A percentile compares a stretch with the other conserved stretches of the same genome.
Conservation (phyloP, 2,888 invertebrate genomes). For the Rugalucina vietnamica region DNA sequence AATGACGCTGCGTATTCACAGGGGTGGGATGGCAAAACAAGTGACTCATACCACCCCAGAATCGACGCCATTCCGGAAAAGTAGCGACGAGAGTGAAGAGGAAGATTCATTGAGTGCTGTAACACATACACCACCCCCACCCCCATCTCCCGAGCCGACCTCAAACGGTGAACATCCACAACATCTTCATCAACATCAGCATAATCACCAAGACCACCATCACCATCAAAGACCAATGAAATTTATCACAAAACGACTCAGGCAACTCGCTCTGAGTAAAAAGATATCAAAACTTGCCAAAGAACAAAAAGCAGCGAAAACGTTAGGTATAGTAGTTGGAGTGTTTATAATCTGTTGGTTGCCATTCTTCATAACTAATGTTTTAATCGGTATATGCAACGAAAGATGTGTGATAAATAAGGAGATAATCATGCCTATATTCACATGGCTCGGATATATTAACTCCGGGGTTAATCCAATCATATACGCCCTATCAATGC, state of each 20-base stretch:
- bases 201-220: conserved; percentile 33
- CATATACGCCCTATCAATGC: conserved; percentile 99
- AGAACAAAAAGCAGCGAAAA: conserved; percentile 99
- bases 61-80: conserved; percentile 60
- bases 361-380: conserved; percentile 97
- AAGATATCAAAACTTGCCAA: conserved; percentile 98
- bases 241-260: conserved; percentile 75
- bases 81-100: conserved; percentile 73
- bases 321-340: conserved; percentile 98
- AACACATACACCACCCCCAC: conserved; percentile 18
- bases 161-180: conserved; percentile 4
- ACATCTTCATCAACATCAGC: not conserved
- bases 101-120: conserved; percentile 35
- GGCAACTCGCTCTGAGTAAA: conserved; percentile 93
- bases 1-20: conserved; percentile 95
- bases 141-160: conserved; percentile 30
- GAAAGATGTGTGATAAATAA: conserved; percentile 85
- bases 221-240: conserved; percentile 69
- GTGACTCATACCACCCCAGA: conserved; percentile 67
- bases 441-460: conserved; percentile 84
- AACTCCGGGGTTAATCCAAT: conserved; percentile 88
- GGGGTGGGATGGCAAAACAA: conserved; percentile 89
- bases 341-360: conserved; percentile 98
- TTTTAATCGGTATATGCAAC: conserved; percentile 94
- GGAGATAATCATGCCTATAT: conserved; percentile 80